Evolutionary conservation across 1,140 invertebrate species (phyloP), one percentile per base, ranked within the genome.

Genomic region (Zaprionus inermis): DNA sequence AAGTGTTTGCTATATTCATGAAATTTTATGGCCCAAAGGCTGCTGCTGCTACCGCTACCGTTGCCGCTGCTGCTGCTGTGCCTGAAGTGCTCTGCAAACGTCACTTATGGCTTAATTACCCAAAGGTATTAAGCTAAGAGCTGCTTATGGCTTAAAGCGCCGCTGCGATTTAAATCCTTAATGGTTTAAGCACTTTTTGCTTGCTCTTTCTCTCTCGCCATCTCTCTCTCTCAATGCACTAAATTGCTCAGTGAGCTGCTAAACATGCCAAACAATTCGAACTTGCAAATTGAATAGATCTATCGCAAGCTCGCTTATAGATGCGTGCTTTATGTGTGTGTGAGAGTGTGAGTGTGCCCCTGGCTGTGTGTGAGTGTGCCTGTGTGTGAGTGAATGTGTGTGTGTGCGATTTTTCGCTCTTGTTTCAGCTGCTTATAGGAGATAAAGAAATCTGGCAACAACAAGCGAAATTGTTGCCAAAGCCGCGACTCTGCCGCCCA

Each of bases 361-460:
- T n/a, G n/a, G n/a, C n/a, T 52, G 16, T 61, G 49, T 44, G 58
- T 55, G 2, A 24, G 22, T 81, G 49, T 24, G 34, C 24, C 44
- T 44, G 30, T 32, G 30, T 9, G 7, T 32, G 28, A 3, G 4
- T 7, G 3, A 46, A 49, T 44, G 58, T 55, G 2, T 41, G 22
- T 81, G 49, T 32, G 34, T 32, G 51, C 49, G 56, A 36, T 49
- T 51, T 44, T 67, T 51, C 61, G 22, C 49, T 51, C 49, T 36
- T 60, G 49, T 82, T 49, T 78, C 66, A 56, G 58, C 81, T 86
- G 82, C 79, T 82, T 88, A 77, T 76, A 49, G 59, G 67, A 79
- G 83, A 86, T 83, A 88, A 86, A 83, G 79, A 86, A 88, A 86
- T 88, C 83, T 89, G 84, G 83, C 79, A 83, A 79, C 79, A 83